Percentiles rank a stretch among this genome's conserved stretches.
These are phyloP conservation scores for Bacillus rossius DNA, from an alignment of 1,140 invertebrate species.

Conservation along the genomic window DNA sequence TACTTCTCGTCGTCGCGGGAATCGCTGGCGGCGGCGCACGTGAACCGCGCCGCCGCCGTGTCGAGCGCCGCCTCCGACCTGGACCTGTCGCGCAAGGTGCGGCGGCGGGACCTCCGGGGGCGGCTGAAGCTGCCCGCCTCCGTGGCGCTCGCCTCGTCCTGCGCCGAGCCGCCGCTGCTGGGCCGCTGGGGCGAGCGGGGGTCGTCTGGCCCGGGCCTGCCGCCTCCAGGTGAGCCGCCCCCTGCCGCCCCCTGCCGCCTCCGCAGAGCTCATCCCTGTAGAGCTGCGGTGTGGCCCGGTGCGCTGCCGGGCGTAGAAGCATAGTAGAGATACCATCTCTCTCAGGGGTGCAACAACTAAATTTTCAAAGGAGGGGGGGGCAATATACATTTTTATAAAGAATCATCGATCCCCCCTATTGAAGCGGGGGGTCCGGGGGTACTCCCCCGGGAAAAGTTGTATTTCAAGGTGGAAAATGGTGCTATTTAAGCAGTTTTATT, in stretches of 20 bases:
- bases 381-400: too few relatives aligned
- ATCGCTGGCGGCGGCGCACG: constrained; percentile 64
- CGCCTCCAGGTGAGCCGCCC: neutral
- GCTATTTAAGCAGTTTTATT: too few relatives aligned
- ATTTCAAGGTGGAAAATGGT: too few relatives aligned
- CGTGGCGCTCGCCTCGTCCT: constrained; percentile 48
- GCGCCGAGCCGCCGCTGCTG: constrained; percentile 33
- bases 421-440: too few relatives aligned
- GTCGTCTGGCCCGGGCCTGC: neutral
- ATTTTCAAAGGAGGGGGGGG: too few relatives aligned
- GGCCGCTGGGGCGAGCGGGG: constrained; percentile 1
- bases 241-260: neutral
- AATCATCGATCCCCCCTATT: too few relatives aligned
- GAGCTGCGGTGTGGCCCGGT: too few relatives aligned
- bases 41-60: constrained; percentile 47
- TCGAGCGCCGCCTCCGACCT: constrained; percentile 62
- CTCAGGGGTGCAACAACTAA: too few relatives aligned
- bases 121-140: constrained; percentile 58
- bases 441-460: too few relatives aligned
- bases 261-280: too few relatives aligned
- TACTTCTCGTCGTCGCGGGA: constrained; percentile 67
- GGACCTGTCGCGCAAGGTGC: constrained; percentile 60
- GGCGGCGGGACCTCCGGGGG: constrained; percentile 57
- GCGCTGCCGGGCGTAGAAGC: too few relatives aligned
- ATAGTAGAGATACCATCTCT: too few relatives aligned